Percentiles rank a stretch among this genome's conserved stretches.
These are phyloP conservation scores for Toxotes jaculatrix DNA, from an alignment of 2,113 vertebrate genomes.

Conservation along the genomic window DNA sequence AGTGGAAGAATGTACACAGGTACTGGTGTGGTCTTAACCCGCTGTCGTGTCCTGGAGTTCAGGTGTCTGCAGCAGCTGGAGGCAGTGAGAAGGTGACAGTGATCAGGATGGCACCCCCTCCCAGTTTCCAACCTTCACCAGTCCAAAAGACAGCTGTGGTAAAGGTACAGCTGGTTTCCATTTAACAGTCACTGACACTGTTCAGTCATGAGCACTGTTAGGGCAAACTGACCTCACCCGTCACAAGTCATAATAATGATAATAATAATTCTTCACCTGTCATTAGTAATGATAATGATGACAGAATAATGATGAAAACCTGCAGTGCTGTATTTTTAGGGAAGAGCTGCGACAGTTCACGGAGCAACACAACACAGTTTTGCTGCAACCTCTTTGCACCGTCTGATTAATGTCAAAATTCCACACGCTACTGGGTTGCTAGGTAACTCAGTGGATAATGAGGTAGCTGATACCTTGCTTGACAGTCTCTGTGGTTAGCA, in stretches of 20 bases:
- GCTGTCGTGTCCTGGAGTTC: slow-evolving; percentile 18
- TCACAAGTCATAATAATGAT: too few relatives aligned
- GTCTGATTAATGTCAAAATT: neutral
- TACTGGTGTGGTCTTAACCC: neutral
- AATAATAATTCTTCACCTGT: too few relatives aligned
- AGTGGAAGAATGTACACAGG: neutral
- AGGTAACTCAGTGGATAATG: neutral
- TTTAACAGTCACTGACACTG: neutral
- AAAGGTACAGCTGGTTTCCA: slow-evolving; percentile 76
- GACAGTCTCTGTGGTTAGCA: too few relatives aligned
- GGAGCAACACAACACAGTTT: neutral
- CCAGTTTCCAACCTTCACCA: slow-evolving; percentile 76
- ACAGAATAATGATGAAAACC: too few relatives aligned
- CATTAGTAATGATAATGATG: too few relatives aligned
- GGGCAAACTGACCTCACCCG: too few relatives aligned
- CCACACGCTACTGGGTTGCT: neutral
- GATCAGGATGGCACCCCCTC: slow-evolving; percentile 79
- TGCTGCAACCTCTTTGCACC: neutral
- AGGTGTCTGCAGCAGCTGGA: slow-evolving; percentile 84
- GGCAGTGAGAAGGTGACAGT: slow-evolving; percentile 78
- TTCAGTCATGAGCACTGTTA: too few relatives aligned
- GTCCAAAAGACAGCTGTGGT: slow-evolving; percentile 80
- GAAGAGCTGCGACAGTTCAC: too few relatives aligned
- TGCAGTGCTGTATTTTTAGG: too few relatives aligned
- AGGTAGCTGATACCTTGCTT: neutral